phyloP scores from a whole-genome alignment of 1,140 invertebrate genomes.

The Agraylea sexmaculata region DNA sequence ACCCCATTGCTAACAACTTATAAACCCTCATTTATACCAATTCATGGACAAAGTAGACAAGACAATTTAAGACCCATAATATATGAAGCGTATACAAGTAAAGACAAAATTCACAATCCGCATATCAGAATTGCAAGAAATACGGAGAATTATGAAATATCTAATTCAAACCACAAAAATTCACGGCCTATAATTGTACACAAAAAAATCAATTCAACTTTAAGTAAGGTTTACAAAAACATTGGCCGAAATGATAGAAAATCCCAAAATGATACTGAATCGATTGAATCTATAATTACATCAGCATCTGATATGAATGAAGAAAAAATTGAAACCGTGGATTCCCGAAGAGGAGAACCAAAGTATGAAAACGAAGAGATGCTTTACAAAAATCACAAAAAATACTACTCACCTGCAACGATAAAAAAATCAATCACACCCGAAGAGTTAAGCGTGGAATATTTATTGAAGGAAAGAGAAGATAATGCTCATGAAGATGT shows the following conservation, averaged over 20 bases:
- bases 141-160: too few relatives aligned
- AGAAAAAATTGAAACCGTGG: constrained; percentile 24
- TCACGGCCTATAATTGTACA: too few relatives aligned
- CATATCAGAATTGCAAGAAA: constrained; percentile 27
- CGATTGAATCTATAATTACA: neutral
- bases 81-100: constrained; percentile 22
- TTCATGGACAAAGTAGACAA: constrained; percentile 9
- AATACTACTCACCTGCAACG: constrained; percentile 28
- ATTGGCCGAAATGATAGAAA: constrained; percentile 25
- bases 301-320: neutral
- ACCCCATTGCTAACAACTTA: neutral
- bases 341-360: constrained; percentile 30
- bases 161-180: too few relatives aligned
- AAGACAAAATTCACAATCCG: constrained; percentile 22
- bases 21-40: constrained; percentile 2
- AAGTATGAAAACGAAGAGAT: constrained; percentile 26
- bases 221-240: constrained; percentile 28
- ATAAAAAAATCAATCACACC: constrained; percentile 28
- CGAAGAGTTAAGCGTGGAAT: constrained; percentile 23
- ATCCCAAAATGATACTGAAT: neutral
- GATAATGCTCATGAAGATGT: neutral
- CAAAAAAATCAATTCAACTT: too few relatives aligned
- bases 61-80: too few relatives aligned
- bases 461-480: constrained; percentile 12
- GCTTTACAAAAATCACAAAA: constrained; percentile 30